Evolutionary conservation across 2,888 invertebrate genomes (phyloP).

Genomic region (Anorthoa munda): DNA sequence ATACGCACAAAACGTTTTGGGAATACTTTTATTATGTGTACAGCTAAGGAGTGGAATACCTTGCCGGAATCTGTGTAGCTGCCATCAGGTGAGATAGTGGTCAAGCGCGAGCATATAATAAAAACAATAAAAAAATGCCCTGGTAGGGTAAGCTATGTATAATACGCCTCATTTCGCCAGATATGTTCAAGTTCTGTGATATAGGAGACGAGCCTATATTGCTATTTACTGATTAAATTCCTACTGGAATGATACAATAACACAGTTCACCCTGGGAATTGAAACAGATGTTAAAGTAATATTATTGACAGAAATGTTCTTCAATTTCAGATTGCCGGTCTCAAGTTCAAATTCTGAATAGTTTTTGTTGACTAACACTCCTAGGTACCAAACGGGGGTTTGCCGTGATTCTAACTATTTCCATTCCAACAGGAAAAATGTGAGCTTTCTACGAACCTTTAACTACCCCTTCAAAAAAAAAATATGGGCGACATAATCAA

Average conservation of each 20-base stretch:
- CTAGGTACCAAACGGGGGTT: not conserved
- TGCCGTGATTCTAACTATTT: not conserved
- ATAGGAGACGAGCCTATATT: not conserved
- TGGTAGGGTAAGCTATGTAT: not conserved
- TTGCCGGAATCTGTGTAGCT: too few species aligned
- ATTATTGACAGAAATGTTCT: conserved; percentile 3
- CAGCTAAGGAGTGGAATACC: too few species aligned
- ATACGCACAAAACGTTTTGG: too few species aligned
- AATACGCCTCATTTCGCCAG: not conserved
- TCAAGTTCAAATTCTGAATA: not conserved
- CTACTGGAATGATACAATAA: not conserved
- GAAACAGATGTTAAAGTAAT: not conserved
- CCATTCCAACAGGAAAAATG: too few species aligned
- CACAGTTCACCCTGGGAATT: not conserved
- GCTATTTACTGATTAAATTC: not conserved
- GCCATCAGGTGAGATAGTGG: too few species aligned
- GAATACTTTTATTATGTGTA: too few species aligned
- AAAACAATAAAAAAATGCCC: too few species aligned
- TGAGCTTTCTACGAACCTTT: not conserved
- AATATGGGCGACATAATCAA: not conserved
- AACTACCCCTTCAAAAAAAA: too few species aligned
- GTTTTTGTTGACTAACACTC: not conserved
- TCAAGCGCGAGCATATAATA: too few species aligned
- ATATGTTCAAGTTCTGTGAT: not conserved
- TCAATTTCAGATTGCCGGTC: not conserved